phyloP scores from a whole-genome alignment of 2,888 invertebrate species.

The Acronicta alni region DNA sequence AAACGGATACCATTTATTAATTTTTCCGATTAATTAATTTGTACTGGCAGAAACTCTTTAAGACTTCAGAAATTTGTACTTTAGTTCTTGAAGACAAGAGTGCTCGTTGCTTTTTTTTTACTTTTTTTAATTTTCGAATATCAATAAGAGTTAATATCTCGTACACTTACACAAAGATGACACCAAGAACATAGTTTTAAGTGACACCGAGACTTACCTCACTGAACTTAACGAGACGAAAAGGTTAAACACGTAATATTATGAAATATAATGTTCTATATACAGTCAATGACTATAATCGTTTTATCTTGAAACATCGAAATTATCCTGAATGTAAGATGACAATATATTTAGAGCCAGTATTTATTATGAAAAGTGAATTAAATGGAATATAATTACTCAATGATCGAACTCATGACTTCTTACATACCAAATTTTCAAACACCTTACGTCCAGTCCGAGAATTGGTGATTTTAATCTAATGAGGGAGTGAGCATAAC shows the following conservation, averaged over 20 bases:
- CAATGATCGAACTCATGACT: constrained; percentile 51
- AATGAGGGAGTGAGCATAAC: constrained; percentile 79
- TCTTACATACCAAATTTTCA: constrained; percentile 37
- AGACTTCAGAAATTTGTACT: constrained; percentile 89
- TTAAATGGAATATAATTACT: constrained; percentile 53
- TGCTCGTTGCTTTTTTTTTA: constrained; percentile 79
- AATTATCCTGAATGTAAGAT: constrained; percentile 51
- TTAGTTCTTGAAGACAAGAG: constrained; percentile 80
- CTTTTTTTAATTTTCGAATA: constrained; percentile 61
- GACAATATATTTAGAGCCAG: constrained; percentile 62
- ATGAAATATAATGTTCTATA: constrained; percentile 72
- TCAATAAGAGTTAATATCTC: constrained; percentile 61
- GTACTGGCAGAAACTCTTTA: constrained; percentile 86
- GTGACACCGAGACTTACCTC: constrained; percentile 80
- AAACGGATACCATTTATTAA: constrained; percentile 69
- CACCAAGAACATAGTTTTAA: constrained; percentile 79
- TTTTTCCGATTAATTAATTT: constrained; percentile 81
- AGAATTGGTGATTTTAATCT: constrained; percentile 66
- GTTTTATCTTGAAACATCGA: constrained; percentile 62
- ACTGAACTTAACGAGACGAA: constrained; percentile 71
- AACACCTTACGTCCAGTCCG: constrained; percentile 53
- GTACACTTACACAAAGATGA: constrained; percentile 78
- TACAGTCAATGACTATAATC: constrained; percentile 74
- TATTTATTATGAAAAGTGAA: constrained; percentile 58
- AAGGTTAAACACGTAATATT: constrained; percentile 53